Conservation (phyloP, 2,888 invertebrate genomes). For the Pyrrhia umbra region DNA sequence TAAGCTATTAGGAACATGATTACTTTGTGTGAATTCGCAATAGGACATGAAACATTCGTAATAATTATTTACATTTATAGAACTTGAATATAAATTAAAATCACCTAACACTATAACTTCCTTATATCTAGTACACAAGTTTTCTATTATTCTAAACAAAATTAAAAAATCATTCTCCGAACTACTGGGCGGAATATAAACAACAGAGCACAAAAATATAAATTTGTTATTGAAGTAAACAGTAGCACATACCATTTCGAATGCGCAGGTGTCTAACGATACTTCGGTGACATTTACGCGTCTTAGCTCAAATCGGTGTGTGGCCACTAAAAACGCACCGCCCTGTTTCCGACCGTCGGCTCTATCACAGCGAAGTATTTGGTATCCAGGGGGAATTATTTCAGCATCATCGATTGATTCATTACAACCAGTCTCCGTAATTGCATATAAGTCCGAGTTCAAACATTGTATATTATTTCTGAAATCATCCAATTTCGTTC, state of each 20-base stretch:
- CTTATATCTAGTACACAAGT: slow-evolving; percentile 44
- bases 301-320: no score
- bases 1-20: slow-evolving; percentile 43
- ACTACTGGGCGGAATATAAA: slow-evolving; percentile 53
- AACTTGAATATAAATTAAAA: no score
- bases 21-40: slow-evolving; percentile 32
- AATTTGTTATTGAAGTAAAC: slow-evolving; percentile 23
- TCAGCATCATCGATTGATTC: neutral
- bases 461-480: neutral
- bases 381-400: neutral
- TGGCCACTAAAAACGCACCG: neutral
- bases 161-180: slow-evolving; percentile 43
- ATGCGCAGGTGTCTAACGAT: slow-evolving; percentile 29
- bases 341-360: slow-evolving; percentile 26
- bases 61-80: no score
- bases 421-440: slow-evolving; percentile 5
- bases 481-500: slow-evolving; percentile 3
- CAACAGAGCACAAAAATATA: slow-evolving; percentile 38
- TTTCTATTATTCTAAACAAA: slow-evolving; percentile 36
- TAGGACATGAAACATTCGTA: no score
- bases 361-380: slow-evolving; percentile 15
- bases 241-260: slow-evolving; percentile 48
- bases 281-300: slow-evolving; percentile 12
- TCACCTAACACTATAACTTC: no score
- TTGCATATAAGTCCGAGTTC: slow-evolving; percentile 2